Evolutionary conservation across 2,797 vertebrate genomes (phyloP).

Genomic region (Malurus splendens): DNA sequence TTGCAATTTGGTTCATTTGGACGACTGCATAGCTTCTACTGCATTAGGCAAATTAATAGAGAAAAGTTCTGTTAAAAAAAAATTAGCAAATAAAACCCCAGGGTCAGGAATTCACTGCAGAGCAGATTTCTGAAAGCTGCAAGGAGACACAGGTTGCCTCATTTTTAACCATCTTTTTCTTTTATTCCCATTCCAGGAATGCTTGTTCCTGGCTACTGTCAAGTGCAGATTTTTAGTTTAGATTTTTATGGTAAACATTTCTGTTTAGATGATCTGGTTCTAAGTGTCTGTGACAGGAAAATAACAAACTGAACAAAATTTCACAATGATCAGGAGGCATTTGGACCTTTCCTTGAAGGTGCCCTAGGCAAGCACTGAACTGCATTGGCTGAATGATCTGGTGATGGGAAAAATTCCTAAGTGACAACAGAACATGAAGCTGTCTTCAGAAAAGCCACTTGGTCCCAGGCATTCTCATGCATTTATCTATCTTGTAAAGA

Average conservation of each 20-base stretch:
- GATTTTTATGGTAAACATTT: background rate
- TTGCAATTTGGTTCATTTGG: background rate
- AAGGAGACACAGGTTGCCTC: background rate
- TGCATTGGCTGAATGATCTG: background rate
- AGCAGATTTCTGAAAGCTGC: background rate
- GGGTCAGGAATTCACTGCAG: background rate
- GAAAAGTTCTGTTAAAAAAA: background rate
- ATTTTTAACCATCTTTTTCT: background rate
- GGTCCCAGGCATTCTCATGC: background rate
- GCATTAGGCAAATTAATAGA: background rate
- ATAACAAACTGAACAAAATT: background rate
- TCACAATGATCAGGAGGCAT: background rate
- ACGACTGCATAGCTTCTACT: background rate
- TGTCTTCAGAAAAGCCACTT: background rate
- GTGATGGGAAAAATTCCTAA: background rate
- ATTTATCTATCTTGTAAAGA: background rate
- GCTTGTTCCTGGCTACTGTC: background rate
- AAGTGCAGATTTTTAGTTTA: background rate
- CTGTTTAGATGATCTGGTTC: background rate
- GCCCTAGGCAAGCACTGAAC: rapidly evolving
- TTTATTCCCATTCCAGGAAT: background rate
- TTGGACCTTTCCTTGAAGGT: background rate
- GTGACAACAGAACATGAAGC: background rate
- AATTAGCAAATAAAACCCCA: rapidly evolving
- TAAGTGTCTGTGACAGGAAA: background rate